Base-by-base conservation (phyloP, 2,797 vertebrate species). In the Acrossocheilus fasciatus region DNA sequence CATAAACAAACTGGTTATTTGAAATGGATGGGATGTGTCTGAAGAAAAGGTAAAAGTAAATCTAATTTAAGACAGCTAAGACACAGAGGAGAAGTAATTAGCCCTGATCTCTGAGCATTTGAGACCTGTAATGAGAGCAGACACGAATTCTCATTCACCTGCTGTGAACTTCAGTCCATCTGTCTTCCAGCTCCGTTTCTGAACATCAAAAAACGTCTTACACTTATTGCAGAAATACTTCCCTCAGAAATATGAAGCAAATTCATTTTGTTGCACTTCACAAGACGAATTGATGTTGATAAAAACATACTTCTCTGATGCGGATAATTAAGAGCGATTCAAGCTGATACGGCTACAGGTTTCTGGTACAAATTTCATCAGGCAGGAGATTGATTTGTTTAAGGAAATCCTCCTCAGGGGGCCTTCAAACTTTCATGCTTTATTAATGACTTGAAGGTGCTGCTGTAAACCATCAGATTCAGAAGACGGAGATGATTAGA, bases 71-170 rank as follows among this genome's bases (percentile, higher is more conserved):
- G 66, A 47, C 36, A 12, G 39, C 20, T 17, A 15, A 85, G 69
- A 34, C 83, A 18, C 39, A 39, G 83, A 72, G 41, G 72, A 77
- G 26, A 70, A 72, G 66, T 78, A 79, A 78, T 85, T 85, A 85
- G 50, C 66, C 15, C 0, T 59, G 83, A 79, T 79, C 66, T 72
- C n/a, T 41, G 15, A 52, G 30, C 59, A 66, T 84, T 17, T 57
- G 52, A 85, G 83, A 59, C 11, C 64, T 57, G 17, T 70, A 70
- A 85, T 57, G 74, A 85, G 47, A 78, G 2, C 50, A 34, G 75
- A 79, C 39, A 59, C 30, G 4, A 79, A 69, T 76, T 78, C 62
- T 57, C 47, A 68, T 77, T 77, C 43, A 75, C 47, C 83, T 70
- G 39, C 39, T 64, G 59, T 59, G 72, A 84, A 50, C 59, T 41